Evolutionary conservation across 2,113 vertebrate genomes (phyloP), one percentile per base, ranked within the genome.

Genomic region (Scophthalmus maximus): DNA sequence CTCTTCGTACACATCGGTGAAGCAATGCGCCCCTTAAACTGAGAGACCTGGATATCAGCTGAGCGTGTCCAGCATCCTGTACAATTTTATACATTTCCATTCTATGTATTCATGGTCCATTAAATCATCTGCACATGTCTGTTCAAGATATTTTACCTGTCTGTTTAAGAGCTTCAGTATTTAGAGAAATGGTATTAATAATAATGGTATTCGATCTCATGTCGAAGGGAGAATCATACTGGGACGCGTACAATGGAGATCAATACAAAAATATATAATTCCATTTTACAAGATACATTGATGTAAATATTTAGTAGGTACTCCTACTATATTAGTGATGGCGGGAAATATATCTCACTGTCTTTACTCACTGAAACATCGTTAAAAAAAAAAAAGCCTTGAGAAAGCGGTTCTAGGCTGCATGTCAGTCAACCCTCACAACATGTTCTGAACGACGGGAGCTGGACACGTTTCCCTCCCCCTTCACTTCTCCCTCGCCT

Each of bases 361-460:
- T 20, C 14, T 67, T 25, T 22, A 50, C 6, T 22, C 9, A 42
- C 15, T 4, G 34, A 15, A 47, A 57, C 49, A 56, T 52, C n/a
- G n/a, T n/a, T n/a, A n/a, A n/a, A n/a, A n/a, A n/a, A n/a, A n/a
- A n/a, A n/a, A n/a, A n/a, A n/a, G 18, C 14, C 23, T 11, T n/a
- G 6, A 23, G 8, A 44, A 29, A 42, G 15, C n/a, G 14, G 12
- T 38, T 42, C 25, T 3, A 20, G 52, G 30, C 44, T 61, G 15
- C 14, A 40, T 8, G 3, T 68, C 38, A 46, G 46, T 11, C 64
- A 58, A 46, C 26, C 46, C 60, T 27, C 15, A 63, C 40, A 84
- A 66, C 17, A 63, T 49, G 44, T 60, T 70, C 50, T 20, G 60
- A 80, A 68, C 57, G 25, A 53, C 56, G 34, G 64, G 73, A 58